Conservation (phyloP, 2,113 vertebrate species). For the Rhinolophus ferrumequinum region DNA sequence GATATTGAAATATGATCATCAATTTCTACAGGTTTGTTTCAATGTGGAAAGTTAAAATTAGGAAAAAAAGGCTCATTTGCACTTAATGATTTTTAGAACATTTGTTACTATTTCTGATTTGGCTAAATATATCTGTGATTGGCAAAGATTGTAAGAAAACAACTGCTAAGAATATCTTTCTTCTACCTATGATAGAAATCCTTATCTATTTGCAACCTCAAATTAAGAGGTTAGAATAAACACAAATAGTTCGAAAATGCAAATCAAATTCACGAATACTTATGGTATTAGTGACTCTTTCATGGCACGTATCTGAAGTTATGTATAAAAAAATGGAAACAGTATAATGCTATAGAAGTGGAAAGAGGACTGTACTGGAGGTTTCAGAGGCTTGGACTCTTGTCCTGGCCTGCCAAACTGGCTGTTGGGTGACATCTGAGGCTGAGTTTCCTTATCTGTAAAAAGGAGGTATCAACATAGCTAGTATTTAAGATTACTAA, state of each 20-base stretch:
- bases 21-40: constrained; percentile 15
- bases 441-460: neutral
- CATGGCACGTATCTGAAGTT: constrained; percentile 13
- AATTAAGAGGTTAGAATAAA: constrained; percentile 61
- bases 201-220: constrained; percentile 17
- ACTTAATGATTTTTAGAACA: constrained; percentile 43
- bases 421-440: neutral
- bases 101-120: constrained; percentile 63
- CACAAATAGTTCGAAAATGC: constrained; percentile 53
- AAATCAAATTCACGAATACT: constrained; percentile 54
- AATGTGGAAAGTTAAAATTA: neutral
- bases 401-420: neutral
- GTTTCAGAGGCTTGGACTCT: neutral
- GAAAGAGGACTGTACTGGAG: neutral
- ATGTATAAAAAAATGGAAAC: neutral
- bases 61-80: neutral
- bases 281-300: constrained; percentile 22
- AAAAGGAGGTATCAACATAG: neutral
- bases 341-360: neutral
- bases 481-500: neutral
- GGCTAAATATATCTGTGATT: constrained; percentile 47
- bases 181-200: constrained; percentile 27
- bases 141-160: constrained; percentile 4
- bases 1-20: neutral
- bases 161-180: constrained; percentile 3